These are phyloP conservation scores for Ictalurus punctatus DNA, from an alignment of 2,113 vertebrate species.

Conservation along the genomic window DNA sequence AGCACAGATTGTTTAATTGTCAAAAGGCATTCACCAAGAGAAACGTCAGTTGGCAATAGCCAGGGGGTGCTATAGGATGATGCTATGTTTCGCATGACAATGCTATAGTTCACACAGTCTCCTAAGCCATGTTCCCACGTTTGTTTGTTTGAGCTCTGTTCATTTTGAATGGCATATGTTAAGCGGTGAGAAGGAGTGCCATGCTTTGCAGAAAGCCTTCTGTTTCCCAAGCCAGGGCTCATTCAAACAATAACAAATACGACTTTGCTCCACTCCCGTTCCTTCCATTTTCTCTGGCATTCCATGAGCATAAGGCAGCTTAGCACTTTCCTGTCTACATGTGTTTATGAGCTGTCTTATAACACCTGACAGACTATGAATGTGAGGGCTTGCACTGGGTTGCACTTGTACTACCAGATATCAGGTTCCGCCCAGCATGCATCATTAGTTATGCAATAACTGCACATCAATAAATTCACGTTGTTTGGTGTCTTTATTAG, in stretches of 20 bases:
- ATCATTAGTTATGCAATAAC: slow-evolving; percentile 42
- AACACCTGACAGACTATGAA: slow-evolving; percentile 42
- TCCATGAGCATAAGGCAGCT: neutral
- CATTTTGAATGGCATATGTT: slow-evolving; percentile 36
- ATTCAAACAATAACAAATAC: slow-evolving; percentile 48
- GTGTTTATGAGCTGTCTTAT: slow-evolving; percentile 29
- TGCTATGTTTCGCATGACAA: neutral
- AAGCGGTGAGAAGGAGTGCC: slow-evolving; percentile 25
- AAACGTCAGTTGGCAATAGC: neutral
- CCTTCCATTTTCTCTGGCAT: neutral
- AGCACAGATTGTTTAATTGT: neutral
- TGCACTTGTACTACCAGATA: slow-evolving; percentile 19
- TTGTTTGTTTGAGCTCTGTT: slow-evolving; percentile 39
- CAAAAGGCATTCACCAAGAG: neutral
- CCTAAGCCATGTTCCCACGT: slow-evolving; percentile 10
- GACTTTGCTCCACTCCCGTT: slow-evolving; percentile 17
- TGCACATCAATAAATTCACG: neutral
- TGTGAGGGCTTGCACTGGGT: slow-evolving; percentile 24
- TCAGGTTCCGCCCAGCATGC: slow-evolving; percentile 24
- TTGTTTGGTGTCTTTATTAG: slow-evolving; percentile 28
- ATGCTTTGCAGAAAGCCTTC: slow-evolving; percentile 38
- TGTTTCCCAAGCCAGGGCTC: slow-evolving; percentile 42
- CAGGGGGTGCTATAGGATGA: neutral
- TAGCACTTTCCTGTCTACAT: neutral
- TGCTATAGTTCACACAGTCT: neutral